Evolutionary conservation across 2,113 vertebrate genomes (phyloP).

Genomic region (Typhlomys cinereus): DNA sequence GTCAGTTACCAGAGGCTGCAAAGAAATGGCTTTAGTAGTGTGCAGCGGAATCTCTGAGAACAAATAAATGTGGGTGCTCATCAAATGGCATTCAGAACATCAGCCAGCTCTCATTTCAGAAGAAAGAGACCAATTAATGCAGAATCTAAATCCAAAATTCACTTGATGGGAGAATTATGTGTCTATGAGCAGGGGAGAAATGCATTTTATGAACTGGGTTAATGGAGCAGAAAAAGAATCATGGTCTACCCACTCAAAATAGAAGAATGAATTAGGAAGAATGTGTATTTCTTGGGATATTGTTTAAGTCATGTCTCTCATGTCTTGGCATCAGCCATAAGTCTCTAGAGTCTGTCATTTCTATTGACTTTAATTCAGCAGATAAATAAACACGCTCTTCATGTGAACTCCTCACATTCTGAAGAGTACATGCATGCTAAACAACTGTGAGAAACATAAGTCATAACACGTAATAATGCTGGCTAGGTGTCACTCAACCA

Average conservation of each 20-base stretch:
- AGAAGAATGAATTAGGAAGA: conserved; percentile 25
- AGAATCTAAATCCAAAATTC: background rate
- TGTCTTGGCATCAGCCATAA: background rate
- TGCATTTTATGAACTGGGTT: background rate
- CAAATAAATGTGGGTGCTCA: conserved; percentile 59
- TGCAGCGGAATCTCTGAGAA: conserved; percentile 54
- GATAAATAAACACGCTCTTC: background rate
- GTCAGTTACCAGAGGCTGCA: conserved; percentile 59
- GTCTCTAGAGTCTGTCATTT: background rate
- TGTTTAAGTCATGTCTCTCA: background rate
- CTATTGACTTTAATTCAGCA: background rate
- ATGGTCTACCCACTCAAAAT: background rate
- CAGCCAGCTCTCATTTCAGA: conserved; percentile 34
- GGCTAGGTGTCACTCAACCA: background rate
- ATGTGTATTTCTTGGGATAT: background rate
- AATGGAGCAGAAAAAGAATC: background rate
- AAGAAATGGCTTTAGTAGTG: conserved; percentile 48
- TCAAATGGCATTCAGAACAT: conserved; percentile 57
- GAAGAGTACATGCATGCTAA: background rate
- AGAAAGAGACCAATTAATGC: conserved; percentile 42
- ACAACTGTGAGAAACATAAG: background rate
- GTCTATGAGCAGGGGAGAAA: background rate
- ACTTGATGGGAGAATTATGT: background rate
- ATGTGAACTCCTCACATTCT: background rate
- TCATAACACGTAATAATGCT: background rate